These are phyloP conservation scores for Misgurnus mizolepis DNA, from an alignment of 2,113 vertebrate genomes.

Conservation along the genomic window DNA sequence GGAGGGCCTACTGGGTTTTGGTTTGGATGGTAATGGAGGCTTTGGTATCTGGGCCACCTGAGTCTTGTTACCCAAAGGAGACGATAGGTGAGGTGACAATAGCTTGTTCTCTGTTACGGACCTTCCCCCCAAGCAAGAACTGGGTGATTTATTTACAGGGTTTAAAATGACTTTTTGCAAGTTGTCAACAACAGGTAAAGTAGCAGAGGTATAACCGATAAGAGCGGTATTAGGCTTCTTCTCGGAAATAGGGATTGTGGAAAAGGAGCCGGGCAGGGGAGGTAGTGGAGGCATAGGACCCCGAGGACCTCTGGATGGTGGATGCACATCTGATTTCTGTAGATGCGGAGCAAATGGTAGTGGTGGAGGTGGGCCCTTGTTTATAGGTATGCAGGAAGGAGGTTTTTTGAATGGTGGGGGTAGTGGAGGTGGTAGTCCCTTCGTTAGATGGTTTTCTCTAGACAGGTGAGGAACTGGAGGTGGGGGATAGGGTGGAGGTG, in stretches of 20 bases:
- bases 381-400: constrained; percentile 50
- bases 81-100: background rate
- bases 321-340: constrained; percentile 28
- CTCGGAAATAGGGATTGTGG: constrained; percentile 30
- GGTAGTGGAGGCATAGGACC: constrained; percentile 34
- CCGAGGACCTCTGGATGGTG: background rate
- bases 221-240: background rate
- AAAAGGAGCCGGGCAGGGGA: background rate
- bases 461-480: constrained; percentile 79
- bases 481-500: constrained; percentile 87
- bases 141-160: constrained; percentile 56
- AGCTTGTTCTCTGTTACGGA: background rate
- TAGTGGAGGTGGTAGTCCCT: constrained; percentile 63
- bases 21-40: constrained; percentile 61
- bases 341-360: constrained; percentile 54
- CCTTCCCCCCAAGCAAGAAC: background rate
- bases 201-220: constrained; percentile 36
- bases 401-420: constrained; percentile 68
- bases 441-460: constrained; percentile 40
- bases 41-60: constrained; percentile 62
- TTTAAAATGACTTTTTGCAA: constrained; percentile 54
- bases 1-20: constrained; percentile 58
- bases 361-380: constrained; percentile 59
- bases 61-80: constrained; percentile 53
- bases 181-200: constrained; percentile 66